These are phyloP conservation scores for Iselma pallidipennis DNA, from an alignment of 2,888 invertebrate genomes.

Conservation along the genomic window DNA sequence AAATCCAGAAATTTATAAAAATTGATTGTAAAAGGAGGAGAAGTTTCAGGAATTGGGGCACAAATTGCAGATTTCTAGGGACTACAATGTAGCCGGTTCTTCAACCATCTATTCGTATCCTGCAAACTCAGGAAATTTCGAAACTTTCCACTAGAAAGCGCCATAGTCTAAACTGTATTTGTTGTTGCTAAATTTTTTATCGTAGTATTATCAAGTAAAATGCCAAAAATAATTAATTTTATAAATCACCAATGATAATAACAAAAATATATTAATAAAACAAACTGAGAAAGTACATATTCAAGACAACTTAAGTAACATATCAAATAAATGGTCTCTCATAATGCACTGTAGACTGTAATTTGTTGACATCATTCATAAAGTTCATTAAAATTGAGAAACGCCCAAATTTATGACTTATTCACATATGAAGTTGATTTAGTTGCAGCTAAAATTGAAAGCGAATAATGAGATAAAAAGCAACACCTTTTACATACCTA, in stretches of 20 bases:
- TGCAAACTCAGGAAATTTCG: not conserved
- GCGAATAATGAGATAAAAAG: not conserved
- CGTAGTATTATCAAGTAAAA: not conserved
- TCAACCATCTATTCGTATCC: not conserved
- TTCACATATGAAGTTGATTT: constrained; percentile 1
- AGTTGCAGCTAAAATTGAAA: not conserved
- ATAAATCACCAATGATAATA: not conserved
- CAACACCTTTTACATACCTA: too few species aligned
- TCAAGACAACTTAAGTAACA: constrained; percentile 8
- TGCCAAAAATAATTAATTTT: not conserved
- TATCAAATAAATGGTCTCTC: constrained; percentile 17
- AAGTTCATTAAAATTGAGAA: constrained; percentile 21
- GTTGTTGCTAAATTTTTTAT: not conserved
- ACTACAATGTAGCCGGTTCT: not conserved
- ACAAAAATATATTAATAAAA: not conserved
- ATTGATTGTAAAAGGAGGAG: too few species aligned
- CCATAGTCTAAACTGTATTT: not conserved
- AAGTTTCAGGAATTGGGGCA: too few species aligned
- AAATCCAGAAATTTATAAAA: too few species aligned
- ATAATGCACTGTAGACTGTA: constrained; percentile 12
- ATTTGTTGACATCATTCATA: constrained; percentile 19
- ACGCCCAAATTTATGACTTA: constrained; percentile 14
- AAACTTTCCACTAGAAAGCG: not conserved
- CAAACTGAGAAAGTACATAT: not conserved
- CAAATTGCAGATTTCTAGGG: not conserved